A percentile compares a stretch with the other conserved stretches of the same genome.
phyloP scores from a whole-genome alignment of 2,888 invertebrate genomes.

The Falcaria lacertinaria region DNA sequence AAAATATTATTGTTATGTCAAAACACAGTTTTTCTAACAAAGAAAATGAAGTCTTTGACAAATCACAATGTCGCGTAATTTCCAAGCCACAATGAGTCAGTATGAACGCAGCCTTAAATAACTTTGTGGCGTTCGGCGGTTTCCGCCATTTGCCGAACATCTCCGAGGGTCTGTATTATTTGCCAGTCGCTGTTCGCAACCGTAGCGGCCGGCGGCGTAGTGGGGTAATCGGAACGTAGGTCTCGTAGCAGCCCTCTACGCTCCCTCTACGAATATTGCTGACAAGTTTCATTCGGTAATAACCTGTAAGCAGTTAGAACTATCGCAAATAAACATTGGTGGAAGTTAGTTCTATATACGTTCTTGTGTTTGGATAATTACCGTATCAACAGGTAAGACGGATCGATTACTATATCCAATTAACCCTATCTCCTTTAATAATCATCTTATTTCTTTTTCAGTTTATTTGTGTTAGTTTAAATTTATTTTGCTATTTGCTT shows the following conservation, averaged over 20 bases:
- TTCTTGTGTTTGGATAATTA: slow-evolving; percentile 33
- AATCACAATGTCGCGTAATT: slow-evolving; percentile 1
- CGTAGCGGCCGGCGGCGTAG: slow-evolving; percentile 50
- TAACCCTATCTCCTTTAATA: background rate
- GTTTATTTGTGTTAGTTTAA: slow-evolving; percentile 2
- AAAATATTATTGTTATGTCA: background rate
- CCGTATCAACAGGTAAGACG: slow-evolving; percentile 36
- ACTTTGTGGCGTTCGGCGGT: slow-evolving; percentile 48
- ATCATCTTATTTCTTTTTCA: slow-evolving; percentile 3
- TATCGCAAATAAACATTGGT: slow-evolving; percentile 12
- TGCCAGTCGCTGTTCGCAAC: slow-evolving; percentile 37
- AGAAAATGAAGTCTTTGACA: background rate
- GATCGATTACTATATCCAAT: background rate
- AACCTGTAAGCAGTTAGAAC: slow-evolving; percentile 3
- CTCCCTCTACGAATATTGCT: slow-evolving; percentile 22
- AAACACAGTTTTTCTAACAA: background rate
- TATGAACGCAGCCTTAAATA: slow-evolving; percentile 47
- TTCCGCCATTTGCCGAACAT: slow-evolving; percentile 50
- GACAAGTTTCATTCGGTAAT: slow-evolving; percentile 20
- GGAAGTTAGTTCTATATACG: slow-evolving; percentile 10
- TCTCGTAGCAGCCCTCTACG: slow-evolving; percentile 43
- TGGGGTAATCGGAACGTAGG: slow-evolving; percentile 65
- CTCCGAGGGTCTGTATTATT: slow-evolving; percentile 49
- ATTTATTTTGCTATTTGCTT: too few species aligned
- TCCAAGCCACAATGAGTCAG: slow-evolving; percentile 24